Percentiles rank a stretch among this genome's conserved stretches.
phyloP scores from a whole-genome alignment of 2,888 invertebrate genomes.

The Tenthredo amoena region DNA sequence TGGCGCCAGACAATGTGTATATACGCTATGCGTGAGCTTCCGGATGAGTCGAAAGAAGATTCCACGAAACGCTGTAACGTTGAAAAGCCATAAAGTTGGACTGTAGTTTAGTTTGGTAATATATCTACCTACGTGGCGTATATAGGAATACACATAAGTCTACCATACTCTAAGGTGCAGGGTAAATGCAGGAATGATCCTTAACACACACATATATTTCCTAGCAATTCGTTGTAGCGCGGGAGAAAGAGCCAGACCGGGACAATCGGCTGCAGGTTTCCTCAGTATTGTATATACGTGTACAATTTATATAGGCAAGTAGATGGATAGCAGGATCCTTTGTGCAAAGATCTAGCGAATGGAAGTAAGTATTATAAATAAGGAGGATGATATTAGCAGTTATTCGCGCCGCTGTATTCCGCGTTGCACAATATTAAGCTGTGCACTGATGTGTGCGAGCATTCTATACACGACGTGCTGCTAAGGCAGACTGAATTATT shows the following conservation, averaged over 20 bases:
- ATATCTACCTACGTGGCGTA: slow-evolving; percentile 20
- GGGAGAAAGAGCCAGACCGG: slow-evolving; percentile 36
- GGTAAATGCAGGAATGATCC: slow-evolving; percentile 21
- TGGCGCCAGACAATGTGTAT: not conserved
- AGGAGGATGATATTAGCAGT: slow-evolving; percentile 39
- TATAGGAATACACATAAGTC: not conserved
- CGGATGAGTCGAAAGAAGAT: slow-evolving; percentile 32
- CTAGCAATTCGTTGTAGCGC: slow-evolving; percentile 38
- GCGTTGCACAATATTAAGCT: slow-evolving; percentile 41
- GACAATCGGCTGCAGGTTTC: slow-evolving; percentile 27
- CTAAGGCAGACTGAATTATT: slow-evolving; percentile 18
- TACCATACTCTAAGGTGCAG: not conserved
- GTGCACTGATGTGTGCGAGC: not conserved
- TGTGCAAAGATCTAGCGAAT: slow-evolving; percentile 45
- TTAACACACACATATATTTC: slow-evolving; percentile 1
- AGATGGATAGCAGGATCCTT: slow-evolving; percentile 43
- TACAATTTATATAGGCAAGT: not conserved
- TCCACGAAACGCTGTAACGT: slow-evolving; percentile 26
- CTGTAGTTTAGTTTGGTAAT: slow-evolving; percentile 4
- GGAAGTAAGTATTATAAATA: slow-evolving; percentile 1
- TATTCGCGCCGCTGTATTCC: slow-evolving; percentile 45
- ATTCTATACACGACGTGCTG: slow-evolving; percentile 19
- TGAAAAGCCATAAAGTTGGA: slow-evolving; percentile 22
- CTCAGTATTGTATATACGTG: not conserved
- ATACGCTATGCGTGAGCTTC: slow-evolving; percentile 16